These are phyloP conservation scores for Trissolcus brochymenae DNA, from an alignment of 2,888 invertebrate genomes.

Conservation along the genomic window DNA sequence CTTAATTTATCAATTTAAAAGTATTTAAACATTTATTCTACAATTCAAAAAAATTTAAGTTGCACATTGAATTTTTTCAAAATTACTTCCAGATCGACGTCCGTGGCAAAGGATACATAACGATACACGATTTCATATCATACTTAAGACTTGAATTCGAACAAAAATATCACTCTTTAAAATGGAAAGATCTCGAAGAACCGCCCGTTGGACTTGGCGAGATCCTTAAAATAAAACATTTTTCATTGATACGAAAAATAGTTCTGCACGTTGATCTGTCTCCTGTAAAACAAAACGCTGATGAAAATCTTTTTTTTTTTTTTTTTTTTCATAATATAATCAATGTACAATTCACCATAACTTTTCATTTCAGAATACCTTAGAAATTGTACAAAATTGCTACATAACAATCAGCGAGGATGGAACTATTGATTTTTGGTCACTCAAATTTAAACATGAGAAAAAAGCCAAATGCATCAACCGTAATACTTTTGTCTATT, in stretches of 20 bases:
- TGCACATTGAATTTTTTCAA: neutral
- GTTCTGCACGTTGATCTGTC: conserved; percentile 8
- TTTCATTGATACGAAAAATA: conserved; percentile 7
- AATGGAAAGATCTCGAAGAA: conserved; percentile 24
- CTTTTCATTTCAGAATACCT: neutral
- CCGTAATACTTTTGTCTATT: neutral
- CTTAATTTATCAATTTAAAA: neutral
- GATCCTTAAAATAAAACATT: conserved; percentile 9
- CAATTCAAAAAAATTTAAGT: too few species aligned
- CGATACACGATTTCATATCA: conserved; percentile 15
- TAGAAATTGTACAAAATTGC: conserved; percentile 6
- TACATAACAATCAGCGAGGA: conserved; percentile 25
- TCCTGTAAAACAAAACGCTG: conserved; percentile 3
- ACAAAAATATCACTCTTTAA: conserved; percentile 14
- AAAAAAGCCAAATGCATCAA: conserved; percentile 13
- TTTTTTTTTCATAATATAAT: too few species aligned
- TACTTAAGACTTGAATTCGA: conserved; percentile 21
- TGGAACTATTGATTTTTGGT: conserved; percentile 16
- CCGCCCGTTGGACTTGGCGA: conserved; percentile 3
- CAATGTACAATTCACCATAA: neutral
- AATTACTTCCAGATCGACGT: conserved; percentile 12
- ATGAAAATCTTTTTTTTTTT: too few species aligned
- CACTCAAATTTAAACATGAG: conserved; percentile 15
- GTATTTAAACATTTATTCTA: conserved; percentile 1
- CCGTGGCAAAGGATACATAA: neutral